A percentile compares a stretch with the other conserved stretches of the same genome.
These are phyloP conservation scores for Lepilemur septentrionalis DNA, from an alignment of 2,797 vertebrate species.

Conservation along the genomic window DNA sequence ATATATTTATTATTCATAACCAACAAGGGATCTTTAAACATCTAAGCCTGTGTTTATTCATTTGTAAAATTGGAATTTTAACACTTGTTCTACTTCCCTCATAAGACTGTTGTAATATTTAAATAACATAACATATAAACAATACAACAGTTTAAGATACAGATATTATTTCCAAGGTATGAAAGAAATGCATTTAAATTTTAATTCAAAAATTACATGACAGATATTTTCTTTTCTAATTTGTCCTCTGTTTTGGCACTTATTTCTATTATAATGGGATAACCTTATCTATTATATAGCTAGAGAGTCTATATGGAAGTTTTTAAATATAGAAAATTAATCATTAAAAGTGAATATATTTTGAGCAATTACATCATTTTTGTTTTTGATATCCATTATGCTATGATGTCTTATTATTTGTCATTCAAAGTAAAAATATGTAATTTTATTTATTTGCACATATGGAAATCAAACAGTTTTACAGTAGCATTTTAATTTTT, in stretches of 20 bases:
- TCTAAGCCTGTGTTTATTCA: background rate
- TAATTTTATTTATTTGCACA: background rate
- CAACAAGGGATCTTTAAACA: background rate
- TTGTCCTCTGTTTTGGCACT: background rate
- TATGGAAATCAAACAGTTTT: slow-evolving; percentile 22
- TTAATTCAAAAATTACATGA: background rate
- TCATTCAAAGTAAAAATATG: slow-evolving; percentile 48
- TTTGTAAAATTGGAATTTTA: background rate
- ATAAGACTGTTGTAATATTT: background rate
- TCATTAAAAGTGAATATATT: background rate
- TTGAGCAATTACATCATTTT: background rate
- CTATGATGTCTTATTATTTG: background rate
- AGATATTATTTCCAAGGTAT: background rate
- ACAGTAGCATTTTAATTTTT: slow-evolving; percentile 18
- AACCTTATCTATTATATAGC: background rate
- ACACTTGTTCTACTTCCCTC: background rate
- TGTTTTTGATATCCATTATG: slow-evolving; percentile 16
- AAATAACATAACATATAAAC: background rate
- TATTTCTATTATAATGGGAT: background rate
- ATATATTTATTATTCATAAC: background rate
- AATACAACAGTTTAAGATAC: background rate
- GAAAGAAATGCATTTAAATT: background rate
- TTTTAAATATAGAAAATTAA: slow-evolving; percentile 2
- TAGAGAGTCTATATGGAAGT: background rate
- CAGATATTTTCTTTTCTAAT: background rate